Conservation (phyloP, 1,140 invertebrate genomes). For the Habropoda laboriosa region DNA sequence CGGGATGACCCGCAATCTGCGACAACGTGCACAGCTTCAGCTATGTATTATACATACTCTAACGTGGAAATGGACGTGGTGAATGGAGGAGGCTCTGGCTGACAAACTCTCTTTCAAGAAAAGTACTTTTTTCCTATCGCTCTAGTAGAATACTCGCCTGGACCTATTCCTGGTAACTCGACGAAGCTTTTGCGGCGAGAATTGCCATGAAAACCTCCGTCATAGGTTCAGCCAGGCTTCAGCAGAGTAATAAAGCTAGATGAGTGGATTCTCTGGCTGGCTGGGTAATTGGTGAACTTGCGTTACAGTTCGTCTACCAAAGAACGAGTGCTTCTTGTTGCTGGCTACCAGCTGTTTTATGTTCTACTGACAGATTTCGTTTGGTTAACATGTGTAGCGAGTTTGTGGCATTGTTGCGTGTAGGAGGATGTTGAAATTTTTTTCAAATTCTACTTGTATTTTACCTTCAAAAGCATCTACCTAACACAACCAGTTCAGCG, state of each 20-base stretch:
- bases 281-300: neutral
- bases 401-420: too few species aligned
- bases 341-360: neutral
- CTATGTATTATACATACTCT: slow-evolving; percentile 37
- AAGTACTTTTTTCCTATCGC: slow-evolving; percentile 22
- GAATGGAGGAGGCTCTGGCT: slow-evolving; percentile 8
- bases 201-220: neutral
- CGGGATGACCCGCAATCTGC: slow-evolving; percentile 48
- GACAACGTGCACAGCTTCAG: slow-evolving; percentile 14
- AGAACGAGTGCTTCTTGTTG: neutral
- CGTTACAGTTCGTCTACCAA: neutral
- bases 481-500: too few species aligned
- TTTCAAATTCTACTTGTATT: too few species aligned
- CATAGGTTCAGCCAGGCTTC: neutral
- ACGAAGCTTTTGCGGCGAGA: neutral
- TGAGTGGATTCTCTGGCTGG: neutral
- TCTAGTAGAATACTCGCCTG: neutral
- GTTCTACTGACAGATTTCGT: too few species aligned
- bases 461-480: too few species aligned
- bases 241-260: neutral
- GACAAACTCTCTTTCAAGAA: slow-evolving; percentile 26
- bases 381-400: too few species aligned
- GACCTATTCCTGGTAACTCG: too few species aligned
- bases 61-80: slow-evolving; percentile 24
- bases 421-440: too few species aligned